These are phyloP conservation scores for Antechinus flavipes DNA, from an alignment of 2,113 vertebrate species.

Conservation along the genomic window DNA sequence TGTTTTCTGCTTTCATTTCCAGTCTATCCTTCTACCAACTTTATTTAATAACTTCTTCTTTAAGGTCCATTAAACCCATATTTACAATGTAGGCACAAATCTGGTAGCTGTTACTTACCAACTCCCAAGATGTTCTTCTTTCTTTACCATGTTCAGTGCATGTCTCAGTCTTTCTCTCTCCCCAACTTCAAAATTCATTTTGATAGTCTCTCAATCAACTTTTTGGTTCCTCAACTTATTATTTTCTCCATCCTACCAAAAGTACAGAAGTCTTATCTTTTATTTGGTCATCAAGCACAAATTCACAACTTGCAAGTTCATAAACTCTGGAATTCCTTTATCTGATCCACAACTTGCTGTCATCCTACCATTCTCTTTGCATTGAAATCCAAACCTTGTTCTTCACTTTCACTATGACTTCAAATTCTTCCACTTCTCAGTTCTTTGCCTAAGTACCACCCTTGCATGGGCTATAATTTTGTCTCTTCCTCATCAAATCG, in stretches of 20 bases:
- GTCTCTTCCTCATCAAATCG: too few relatives aligned
- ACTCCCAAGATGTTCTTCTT: not conserved
- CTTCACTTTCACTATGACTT: not conserved
- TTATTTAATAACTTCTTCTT: not conserved
- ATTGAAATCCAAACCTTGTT: not conserved
- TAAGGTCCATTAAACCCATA: not conserved
- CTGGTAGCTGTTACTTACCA: not conserved
- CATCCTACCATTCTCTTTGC: not conserved
- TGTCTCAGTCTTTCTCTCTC: not conserved
- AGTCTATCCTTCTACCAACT: not conserved
- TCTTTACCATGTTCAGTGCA: not conserved
- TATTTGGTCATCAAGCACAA: not conserved
- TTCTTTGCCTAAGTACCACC: too few relatives aligned
- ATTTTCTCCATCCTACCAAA: not conserved
- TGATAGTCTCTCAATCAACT: not conserved
- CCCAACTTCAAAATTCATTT: not conserved
- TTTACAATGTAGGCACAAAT: not conserved
- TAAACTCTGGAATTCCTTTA: not conserved
- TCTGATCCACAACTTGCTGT: not conserved
- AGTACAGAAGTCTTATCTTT: not conserved
- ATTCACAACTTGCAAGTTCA: not conserved
- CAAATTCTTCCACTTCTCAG: too few relatives aligned
- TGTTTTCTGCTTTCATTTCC: not conserved
- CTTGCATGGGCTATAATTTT: too few relatives aligned
- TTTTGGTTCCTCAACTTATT: not conserved